phyloP scores from a whole-genome alignment of 1,140 invertebrate genomes.

The Schmidtea mediterranea region DNA sequence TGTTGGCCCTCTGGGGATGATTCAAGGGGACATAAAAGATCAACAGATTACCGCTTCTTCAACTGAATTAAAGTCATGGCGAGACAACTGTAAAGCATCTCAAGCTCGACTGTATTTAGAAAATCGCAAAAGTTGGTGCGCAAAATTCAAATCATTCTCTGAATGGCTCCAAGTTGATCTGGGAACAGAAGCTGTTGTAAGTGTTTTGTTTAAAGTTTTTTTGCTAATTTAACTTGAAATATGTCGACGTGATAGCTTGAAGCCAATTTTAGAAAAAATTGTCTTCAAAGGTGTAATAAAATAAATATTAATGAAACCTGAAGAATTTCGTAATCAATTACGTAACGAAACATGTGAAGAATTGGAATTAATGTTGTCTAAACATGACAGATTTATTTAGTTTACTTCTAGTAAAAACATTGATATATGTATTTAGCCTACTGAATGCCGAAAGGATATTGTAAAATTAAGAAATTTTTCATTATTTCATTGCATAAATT shows the following conservation, averaged over 20 bases:
- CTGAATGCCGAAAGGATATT: too few species aligned
- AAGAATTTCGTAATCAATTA: too few species aligned
- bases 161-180: conserved; percentile 33
- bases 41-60: conserved; percentile 35
- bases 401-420: too few species aligned
- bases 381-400: too few species aligned
- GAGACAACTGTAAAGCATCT: conserved; percentile 30
- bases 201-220: conserved; percentile 6
- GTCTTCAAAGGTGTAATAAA: too few species aligned
- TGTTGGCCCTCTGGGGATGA: conserved; percentile 31
- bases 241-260: background rate
- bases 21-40: conserved; percentile 31
- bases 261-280: background rate
- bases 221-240: background rate
- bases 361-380: too few species aligned
- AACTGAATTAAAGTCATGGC: conserved; percentile 26
- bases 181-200: conserved; percentile 29
- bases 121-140: conserved; percentile 31
- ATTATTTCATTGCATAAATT: too few species aligned
- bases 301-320: too few species aligned
- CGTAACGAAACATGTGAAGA: too few species aligned
- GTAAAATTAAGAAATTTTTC: too few species aligned
- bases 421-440: too few species aligned
- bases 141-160: conserved; percentile 28
- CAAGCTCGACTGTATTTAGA: conserved; percentile 31